phyloP scores from a whole-genome alignment of 2,797 vertebrate species.

The Ceyx erithaca region DNA sequence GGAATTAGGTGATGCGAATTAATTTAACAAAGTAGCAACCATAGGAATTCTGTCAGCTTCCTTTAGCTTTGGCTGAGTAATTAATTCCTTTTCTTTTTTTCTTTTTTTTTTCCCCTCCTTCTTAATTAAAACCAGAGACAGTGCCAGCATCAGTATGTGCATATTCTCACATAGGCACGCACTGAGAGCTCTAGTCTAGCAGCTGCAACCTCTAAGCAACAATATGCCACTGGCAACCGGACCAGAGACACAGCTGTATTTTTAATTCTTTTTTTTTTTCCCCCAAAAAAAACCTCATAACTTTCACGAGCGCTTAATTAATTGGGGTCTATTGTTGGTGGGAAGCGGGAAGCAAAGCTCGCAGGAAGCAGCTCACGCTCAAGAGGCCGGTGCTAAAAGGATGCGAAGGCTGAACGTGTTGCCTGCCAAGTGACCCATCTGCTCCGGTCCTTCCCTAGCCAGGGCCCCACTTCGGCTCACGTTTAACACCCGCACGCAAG shows the following conservation, averaged over 20 bases:
- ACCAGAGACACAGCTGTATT: not conserved
- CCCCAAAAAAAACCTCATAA: not conserved
- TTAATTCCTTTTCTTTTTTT: not conserved
- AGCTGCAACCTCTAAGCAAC: not conserved
- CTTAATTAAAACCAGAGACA: conserved; percentile 72
- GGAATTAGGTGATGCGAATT: conserved; percentile 61
- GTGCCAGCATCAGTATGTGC: conserved; percentile 58
- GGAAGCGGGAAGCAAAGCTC: not conserved
- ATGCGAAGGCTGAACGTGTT: not conserved
- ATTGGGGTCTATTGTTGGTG: not conserved
- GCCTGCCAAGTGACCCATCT: not conserved
- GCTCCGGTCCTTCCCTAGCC: not conserved
- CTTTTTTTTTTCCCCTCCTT: not conserved
- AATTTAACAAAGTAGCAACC: conserved; percentile 68
- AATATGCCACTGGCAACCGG: not conserved
- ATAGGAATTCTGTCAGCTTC: conserved; percentile 73
- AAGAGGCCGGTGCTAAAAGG: not conserved
- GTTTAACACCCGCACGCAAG: not conserved
- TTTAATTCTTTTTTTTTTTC: not conserved
- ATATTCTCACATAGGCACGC: conserved; percentile 18
- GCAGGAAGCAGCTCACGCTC: not conserved
- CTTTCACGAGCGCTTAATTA: not conserved
- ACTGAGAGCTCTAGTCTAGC: conserved; percentile 24
- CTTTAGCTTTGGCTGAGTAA: conserved; percentile 46
- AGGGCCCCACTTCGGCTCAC: not conserved